Base-by-base conservation (phyloP, 2,113 vertebrate genomes). In the Megaceryle maxima region DNA sequence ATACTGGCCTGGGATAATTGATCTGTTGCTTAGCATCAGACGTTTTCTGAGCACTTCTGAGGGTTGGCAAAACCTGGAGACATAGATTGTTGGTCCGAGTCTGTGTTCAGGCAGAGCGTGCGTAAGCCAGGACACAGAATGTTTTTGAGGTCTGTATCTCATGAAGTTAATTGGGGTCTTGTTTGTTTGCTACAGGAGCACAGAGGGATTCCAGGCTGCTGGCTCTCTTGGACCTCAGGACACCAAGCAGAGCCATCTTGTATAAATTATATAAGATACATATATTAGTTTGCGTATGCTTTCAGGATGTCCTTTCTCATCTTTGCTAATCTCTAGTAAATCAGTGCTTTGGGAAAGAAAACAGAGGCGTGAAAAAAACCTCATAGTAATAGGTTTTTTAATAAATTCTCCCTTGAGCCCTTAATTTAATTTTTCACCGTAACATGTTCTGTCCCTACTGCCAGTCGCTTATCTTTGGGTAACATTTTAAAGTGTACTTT, bases 351-450 rank as follows among this genome's bases (percentile, higher is more conserved):
- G 64, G 43, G 84, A 77, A 43, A 73, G 72, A 63, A 74, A 77
- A 83, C 10, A 88, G 72, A 84, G 69, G 50, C 66, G 62, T 86
- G 53, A 88, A 81, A 81, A 95, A 86, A 41, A 41, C 87, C 84
- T 90, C 44, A 10, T 6, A 63, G 64, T 76, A 69, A 73, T 35
- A 69, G 33, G 10, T 28, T 94, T 51, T 95, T 84, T 78, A 94
- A 77, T 83, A 66, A 83, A 59, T 84, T 81, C 20, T 94, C 41
- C 46, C 72, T 73, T 46, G 35, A 90, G 82, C 41, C 18, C 31
- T 82, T 91, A 21, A 48, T 94, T 94, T 78, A 48, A 44, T 91
- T 89, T 94, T 91, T 83, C 59, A 41, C 66, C 88, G 25, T 55
- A 79, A 56, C 22, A 2, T 89, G 29, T 50, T 88, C 41, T 35